A percentile compares a stretch with the other conserved stretches of the same genome.
Evolutionary conservation across 2,888 invertebrate species (phyloP).

Genomic region (Opisthograptis luteolata): DNA sequence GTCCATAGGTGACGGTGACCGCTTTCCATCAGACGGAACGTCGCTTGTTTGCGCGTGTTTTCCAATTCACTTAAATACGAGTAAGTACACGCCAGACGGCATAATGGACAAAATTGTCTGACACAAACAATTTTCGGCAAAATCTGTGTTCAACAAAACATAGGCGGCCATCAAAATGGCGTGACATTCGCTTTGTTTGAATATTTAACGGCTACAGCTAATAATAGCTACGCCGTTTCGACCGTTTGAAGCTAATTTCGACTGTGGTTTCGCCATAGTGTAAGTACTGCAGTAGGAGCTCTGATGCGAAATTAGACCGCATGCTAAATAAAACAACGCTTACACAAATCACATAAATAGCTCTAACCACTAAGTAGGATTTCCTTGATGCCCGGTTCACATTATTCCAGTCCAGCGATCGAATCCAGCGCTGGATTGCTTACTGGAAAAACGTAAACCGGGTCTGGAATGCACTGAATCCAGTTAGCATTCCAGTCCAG

Average conservation of each 20-base stretch:
- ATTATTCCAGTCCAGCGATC: too few relatives aligned
- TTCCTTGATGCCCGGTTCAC: too few relatives aligned
- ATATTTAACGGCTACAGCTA: conserved; percentile 17
- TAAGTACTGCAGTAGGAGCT: background rate
- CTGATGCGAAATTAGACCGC: background rate
- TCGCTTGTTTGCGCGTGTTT: too few relatives aligned
- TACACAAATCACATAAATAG: too few relatives aligned
- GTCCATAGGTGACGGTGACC: too few relatives aligned
- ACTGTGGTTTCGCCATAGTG: conserved; percentile 16
- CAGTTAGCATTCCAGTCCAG: too few relatives aligned
- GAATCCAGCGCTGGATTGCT: too few relatives aligned
- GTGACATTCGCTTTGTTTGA: conserved; percentile 15
- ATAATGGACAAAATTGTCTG: background rate
- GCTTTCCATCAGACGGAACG: too few relatives aligned
- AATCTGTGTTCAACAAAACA: conserved; percentile 12
- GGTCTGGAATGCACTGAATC: too few relatives aligned
- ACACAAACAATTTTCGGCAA: conserved; percentile 6
- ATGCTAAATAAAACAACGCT: too few relatives aligned
- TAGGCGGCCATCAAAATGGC: conserved; percentile 6
- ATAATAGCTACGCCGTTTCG: conserved; percentile 21
- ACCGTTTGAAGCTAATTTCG: conserved; percentile 18
- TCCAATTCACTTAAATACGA: background rate
- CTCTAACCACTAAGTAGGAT: too few relatives aligned
- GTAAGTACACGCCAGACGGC: background rate
- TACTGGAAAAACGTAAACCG: too few relatives aligned